Conservation (phyloP, 2,797 vertebrate genomes). For the Peromyscus melanophrys region DNA sequence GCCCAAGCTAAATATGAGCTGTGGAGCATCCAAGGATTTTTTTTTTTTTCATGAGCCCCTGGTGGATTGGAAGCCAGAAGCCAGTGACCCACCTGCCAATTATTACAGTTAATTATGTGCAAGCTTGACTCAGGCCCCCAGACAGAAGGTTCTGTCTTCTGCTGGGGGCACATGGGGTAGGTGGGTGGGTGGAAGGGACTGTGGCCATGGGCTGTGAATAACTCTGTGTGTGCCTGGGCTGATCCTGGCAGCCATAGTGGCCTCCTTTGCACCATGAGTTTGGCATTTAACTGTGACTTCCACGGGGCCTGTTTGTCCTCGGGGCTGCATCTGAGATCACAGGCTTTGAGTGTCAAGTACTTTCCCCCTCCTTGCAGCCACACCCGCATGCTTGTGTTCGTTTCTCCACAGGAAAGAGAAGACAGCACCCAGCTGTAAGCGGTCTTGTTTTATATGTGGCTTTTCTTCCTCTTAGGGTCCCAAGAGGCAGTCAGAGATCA, state of each 20-base stretch:
- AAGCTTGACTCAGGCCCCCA: constrained; percentile 13
- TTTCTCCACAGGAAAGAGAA: constrained; percentile 30
- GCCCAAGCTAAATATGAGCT: constrained; percentile 72
- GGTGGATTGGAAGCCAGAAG: constrained; percentile 70
- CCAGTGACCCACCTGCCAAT: constrained; percentile 81
- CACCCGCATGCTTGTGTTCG: background rate
- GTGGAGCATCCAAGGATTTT: background rate
- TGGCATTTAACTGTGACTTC: constrained; percentile 58
- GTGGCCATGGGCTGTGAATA: constrained; percentile 40
- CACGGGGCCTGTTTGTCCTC: background rate
- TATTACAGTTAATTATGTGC: constrained; percentile 79
- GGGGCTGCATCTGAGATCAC: background rate
- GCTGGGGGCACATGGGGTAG: background rate
- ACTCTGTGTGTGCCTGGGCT: constrained; percentile 29
- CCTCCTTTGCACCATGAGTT: background rate
- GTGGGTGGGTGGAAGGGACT: background rate
- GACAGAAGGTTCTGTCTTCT: constrained; percentile 75
- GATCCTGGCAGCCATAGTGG: background rate
- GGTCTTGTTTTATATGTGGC: background rate
- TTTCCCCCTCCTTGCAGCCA: background rate
- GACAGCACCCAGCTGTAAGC: background rate
- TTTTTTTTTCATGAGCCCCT: constrained; percentile 58
- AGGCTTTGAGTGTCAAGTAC: background rate
- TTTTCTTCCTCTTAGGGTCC: background rate
- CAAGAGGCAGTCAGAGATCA: background rate